Evolutionary conservation across 2,113 vertebrate genomes (phyloP).

Genomic region (Salminus brasiliensis): DNA sequence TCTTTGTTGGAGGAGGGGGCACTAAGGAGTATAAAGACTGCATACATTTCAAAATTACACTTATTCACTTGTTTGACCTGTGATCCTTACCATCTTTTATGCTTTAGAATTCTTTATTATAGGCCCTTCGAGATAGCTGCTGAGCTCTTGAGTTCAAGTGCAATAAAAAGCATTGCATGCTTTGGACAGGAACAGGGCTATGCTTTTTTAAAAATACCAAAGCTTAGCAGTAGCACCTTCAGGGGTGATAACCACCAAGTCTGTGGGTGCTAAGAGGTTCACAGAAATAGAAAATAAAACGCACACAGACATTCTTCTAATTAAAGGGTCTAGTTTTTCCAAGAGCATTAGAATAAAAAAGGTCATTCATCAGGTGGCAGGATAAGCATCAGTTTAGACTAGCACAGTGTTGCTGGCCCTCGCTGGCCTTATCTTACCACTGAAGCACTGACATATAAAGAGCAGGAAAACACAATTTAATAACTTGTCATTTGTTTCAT

Average conservation of each 20-base stretch:
- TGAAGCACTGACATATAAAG: not conserved
- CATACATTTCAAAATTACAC: no score
- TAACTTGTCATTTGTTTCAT: not conserved
- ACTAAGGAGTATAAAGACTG: not conserved
- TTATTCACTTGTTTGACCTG: not conserved
- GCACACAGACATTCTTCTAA: not conserved
- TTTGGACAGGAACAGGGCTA: not conserved
- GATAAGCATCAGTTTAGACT: not conserved
- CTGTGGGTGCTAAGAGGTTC: not conserved
- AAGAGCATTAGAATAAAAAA: not conserved
- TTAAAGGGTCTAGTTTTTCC: not conserved
- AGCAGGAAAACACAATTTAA: not conserved
- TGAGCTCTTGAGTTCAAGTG: not conserved
- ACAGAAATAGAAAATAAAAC: not conserved
- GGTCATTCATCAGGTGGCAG: not conserved
- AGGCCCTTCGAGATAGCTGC: not conserved
- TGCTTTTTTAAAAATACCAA: not conserved
- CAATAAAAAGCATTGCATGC: not conserved
- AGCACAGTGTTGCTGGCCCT: not conserved
- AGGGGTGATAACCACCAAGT: not conserved
- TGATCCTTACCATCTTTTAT: not conserved
- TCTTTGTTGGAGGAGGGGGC: no score
- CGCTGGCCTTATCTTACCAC: not conserved
- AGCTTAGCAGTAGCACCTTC: slow-evolving; percentile 7
- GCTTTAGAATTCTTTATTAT: not conserved